A percentile compares a stretch with the other conserved stretches of the same genome.
These are phyloP conservation scores for Nothocercus nigrocapillus DNA, from an alignment of 2,113 vertebrate genomes.

Conservation along the genomic window DNA sequence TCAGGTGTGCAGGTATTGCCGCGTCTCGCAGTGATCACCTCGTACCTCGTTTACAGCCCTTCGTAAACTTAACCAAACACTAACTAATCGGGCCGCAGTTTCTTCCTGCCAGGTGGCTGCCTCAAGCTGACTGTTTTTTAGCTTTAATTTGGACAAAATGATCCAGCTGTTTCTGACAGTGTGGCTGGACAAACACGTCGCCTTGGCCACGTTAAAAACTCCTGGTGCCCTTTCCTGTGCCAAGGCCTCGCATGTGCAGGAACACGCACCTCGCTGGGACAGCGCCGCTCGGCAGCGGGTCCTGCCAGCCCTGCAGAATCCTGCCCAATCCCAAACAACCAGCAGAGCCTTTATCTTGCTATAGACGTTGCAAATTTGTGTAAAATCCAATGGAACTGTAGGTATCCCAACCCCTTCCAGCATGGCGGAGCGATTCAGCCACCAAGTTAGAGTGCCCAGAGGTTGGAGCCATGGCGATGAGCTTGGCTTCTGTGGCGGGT, in stretches of 20 bases:
- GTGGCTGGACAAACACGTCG: neutral
- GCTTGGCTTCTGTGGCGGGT: neutral
- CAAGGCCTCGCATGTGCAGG: neutral
- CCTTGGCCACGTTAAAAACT: neutral
- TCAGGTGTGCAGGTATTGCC: neutral
- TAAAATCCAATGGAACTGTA: neutral
- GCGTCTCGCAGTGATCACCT: neutral
- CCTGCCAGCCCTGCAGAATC: neutral
- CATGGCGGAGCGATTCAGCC: neutral
- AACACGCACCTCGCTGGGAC: neutral
- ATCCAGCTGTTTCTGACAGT: neutral
- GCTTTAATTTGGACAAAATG: neutral
- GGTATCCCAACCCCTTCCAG: neutral
- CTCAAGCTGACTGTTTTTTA: neutral
- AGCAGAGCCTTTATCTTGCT: too few relatives aligned
- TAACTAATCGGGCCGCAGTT: neutral
- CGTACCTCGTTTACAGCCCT: fast-evolving
- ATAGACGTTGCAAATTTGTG: neutral
- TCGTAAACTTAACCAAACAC: neutral
- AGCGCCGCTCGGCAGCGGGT: neutral
- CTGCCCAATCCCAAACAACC: neutral
- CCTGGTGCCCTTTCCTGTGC: neutral
- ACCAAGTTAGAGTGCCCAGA: neutral
- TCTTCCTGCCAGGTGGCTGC: neutral
- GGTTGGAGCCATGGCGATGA: neutral